Evolutionary conservation across 2,113 vertebrate species (phyloP).

Genomic region (Bujurquina vittata): DNA sequence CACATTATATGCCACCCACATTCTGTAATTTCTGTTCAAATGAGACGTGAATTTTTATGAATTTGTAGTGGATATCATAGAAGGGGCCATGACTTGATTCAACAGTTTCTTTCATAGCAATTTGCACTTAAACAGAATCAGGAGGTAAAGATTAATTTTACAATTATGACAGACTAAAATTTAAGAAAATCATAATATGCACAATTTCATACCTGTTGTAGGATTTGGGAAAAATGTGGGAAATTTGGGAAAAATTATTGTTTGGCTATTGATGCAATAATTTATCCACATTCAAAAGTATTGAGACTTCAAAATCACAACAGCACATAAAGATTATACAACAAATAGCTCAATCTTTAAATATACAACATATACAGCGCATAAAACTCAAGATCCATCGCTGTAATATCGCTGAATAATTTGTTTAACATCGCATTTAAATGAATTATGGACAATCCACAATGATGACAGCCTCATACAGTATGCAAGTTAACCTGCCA

Average conservation of each 20-base stretch:
- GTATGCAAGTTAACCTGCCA: constrained; percentile 32
- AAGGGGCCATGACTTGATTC: constrained; percentile 14
- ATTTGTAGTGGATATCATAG: constrained; percentile 16
- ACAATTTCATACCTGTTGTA: background rate
- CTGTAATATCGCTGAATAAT: constrained; percentile 10
- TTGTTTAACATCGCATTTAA: constrained; percentile 39
- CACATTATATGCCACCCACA: background rate
- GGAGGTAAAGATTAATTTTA: background rate
- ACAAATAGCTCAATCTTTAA: background rate
- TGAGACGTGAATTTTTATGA: constrained; percentile 40
- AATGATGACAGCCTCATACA: constrained; percentile 28
- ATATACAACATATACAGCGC: background rate
- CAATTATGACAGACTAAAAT: background rate
- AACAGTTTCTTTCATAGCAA: constrained; percentile 18
- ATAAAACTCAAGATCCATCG: background rate
- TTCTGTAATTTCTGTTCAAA: constrained; percentile 27
- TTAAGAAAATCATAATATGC: background rate
- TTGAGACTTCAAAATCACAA: background rate
- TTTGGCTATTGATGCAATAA: too few species aligned
- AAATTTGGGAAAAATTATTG: too few species aligned
- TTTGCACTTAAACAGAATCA: constrained; percentile 32
- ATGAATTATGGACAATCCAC: constrained; percentile 35
- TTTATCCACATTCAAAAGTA: background rate
- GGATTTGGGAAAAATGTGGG: background rate
- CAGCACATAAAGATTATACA: background rate